Conservation (phyloP, 2,797 vertebrate species). For the Centroberyx gerrardi region DNA sequence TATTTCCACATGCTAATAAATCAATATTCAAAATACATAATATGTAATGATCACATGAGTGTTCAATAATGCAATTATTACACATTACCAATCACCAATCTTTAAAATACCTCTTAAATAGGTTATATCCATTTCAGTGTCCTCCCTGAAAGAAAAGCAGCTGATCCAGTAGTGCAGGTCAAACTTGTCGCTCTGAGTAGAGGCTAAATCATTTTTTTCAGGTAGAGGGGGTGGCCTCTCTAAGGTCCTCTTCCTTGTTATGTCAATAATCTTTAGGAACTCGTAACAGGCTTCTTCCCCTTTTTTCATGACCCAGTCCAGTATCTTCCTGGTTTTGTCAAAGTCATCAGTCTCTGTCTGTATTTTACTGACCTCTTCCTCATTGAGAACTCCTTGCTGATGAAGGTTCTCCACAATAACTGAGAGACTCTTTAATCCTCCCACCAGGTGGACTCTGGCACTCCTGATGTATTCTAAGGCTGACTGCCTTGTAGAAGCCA, state of each 20-base stretch:
- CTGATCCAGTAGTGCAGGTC: constrained; percentile 46
- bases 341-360: not conserved
- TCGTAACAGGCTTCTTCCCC: constrained; percentile 48
- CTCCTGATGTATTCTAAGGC: constrained; percentile 1
- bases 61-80: not conserved
- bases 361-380: constrained; percentile 42
- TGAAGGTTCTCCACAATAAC: constrained; percentile 50
- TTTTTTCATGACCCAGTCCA: constrained; percentile 26
- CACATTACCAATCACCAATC: not conserved
- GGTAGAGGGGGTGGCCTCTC: not conserved
- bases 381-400: constrained; percentile 3
- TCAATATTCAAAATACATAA: not conserved
- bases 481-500: constrained; percentile 50
- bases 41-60: not conserved
- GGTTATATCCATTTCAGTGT: not conserved
- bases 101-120: constrained; percentile 30
- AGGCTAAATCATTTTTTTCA: not conserved
- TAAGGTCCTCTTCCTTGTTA: constrained; percentile 34
- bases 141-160: constrained; percentile 47
- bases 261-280: constrained; percentile 54
- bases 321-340: constrained; percentile 22
- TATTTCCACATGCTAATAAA: not conserved
- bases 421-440: constrained; percentile 16
- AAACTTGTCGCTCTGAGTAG: not conserved
- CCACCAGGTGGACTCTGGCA: constrained; percentile 1